A percentile compares a stretch with the other conserved stretches of the same genome.
Conservation (phyloP, 2,113 vertebrate species). For the Glaucomys volans region DNA sequence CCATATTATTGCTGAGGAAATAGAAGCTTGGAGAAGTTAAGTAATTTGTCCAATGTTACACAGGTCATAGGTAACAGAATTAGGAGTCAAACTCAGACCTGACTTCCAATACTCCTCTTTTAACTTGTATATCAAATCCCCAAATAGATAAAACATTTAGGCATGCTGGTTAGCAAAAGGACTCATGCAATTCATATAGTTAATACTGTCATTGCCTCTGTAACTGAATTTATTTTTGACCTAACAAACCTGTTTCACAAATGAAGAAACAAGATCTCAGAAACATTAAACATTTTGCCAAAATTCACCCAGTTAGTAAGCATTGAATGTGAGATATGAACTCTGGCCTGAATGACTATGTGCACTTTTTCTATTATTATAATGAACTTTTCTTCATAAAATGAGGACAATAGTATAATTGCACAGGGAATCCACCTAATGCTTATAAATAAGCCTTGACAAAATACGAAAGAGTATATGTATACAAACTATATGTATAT, state of each 20-base stretch:
- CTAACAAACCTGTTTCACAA: not conserved
- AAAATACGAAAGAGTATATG: not conserved
- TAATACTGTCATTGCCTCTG: not conserved
- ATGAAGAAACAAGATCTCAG: not conserved
- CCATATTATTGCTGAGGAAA: slow-evolving; percentile 1
- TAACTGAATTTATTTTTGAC: not conserved
- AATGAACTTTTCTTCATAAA: not conserved
- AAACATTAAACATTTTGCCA: not conserved
- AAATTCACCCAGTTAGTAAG: slow-evolving; percentile 22
- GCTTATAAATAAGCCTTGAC: not conserved
- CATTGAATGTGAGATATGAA: not conserved
- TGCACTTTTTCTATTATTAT: not conserved
- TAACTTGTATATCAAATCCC: not conserved
- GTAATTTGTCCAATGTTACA: not conserved
- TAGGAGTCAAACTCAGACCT: not conserved
- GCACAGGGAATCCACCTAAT: not conserved
- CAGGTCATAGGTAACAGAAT: not conserved
- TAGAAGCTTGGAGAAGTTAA: not conserved
- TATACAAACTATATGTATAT: not conserved
- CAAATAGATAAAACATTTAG: not conserved
- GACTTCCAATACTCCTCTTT: not conserved
- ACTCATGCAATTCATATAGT: not conserved
- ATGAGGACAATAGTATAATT: not conserved
- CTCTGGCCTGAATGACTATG: not conserved
- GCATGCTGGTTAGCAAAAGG: not conserved